Conservation (phyloP, 2,797 vertebrate genomes). For the Scyliorhinus canicula region DNA sequence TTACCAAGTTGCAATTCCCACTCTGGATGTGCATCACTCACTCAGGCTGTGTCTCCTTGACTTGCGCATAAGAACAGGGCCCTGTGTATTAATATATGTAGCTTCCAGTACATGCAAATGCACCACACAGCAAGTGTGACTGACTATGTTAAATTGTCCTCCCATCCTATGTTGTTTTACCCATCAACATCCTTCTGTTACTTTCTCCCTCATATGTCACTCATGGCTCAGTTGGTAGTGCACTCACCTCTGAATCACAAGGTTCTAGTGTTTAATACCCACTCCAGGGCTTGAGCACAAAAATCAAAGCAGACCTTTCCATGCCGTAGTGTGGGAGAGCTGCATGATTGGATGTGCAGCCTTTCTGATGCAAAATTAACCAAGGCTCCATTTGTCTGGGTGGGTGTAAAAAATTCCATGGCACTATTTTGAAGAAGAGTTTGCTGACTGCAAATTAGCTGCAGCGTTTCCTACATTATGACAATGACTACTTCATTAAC, state of each 20-base stretch:
- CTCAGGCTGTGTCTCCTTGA: no score
- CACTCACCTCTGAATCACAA: neutral
- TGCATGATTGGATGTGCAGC: neutral
- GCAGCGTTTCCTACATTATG: no score
- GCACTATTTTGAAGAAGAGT: neutral
- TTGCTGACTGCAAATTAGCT: no score
- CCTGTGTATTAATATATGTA: no score
- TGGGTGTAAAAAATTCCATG: neutral
- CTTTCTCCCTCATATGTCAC: neutral
- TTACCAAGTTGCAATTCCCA: no score
- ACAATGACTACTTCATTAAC: no score
- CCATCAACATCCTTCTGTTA: neutral
- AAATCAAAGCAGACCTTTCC: neutral
- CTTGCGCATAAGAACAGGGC: no score
- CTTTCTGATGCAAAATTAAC: neutral
- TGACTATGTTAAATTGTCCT: neutral
- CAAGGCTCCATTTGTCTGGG: neutral
- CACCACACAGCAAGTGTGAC: no score
- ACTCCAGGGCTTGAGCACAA: neutral
- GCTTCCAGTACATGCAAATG: no score
- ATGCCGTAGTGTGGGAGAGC: neutral
- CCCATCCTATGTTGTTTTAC: neutral
- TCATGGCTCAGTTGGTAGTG: neutral
- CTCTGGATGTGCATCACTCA: no score
- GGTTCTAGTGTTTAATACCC: no score